A percentile compares a stretch with the other conserved stretches of the same genome.
These are phyloP conservation scores for Thunnus albacares DNA, from an alignment of 2,797 vertebrate genomes.

Conservation along the genomic window DNA sequence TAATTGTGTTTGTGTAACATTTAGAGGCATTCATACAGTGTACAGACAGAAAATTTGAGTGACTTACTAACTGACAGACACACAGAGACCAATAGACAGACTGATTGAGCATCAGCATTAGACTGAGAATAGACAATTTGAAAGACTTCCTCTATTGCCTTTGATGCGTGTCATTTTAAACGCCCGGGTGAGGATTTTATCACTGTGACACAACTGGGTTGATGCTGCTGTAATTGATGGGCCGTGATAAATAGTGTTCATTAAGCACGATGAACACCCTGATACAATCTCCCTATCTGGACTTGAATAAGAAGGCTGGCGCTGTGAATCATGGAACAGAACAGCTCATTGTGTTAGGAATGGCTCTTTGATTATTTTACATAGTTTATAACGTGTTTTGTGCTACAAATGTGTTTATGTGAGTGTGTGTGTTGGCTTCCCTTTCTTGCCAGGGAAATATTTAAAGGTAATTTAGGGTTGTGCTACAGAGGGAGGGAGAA, in stretches of 20 bases:
- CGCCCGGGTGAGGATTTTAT: slow-evolving; percentile 28
- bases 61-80: slow-evolving; percentile 14
- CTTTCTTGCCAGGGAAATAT: slow-evolving; percentile 63
- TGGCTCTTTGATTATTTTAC: slow-evolving; percentile 68
- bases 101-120: slow-evolving; percentile 21
- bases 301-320: slow-evolving; percentile 23
- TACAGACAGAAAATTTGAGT: neutral
- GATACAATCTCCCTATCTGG: slow-evolving; percentile 46
- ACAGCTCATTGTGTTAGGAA: slow-evolving; percentile 61
- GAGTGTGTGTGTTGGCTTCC: slow-evolving; percentile 21
- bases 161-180: slow-evolving; percentile 25
- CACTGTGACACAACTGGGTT: slow-evolving; percentile 29
- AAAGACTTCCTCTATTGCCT: slow-evolving; percentile 10
- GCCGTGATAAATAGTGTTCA: slow-evolving; percentile 53
- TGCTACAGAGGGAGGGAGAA: slow-evolving; percentile 45
- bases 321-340: slow-evolving; percentile 49
- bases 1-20: neutral
- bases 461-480: slow-evolving; percentile 72
- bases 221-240: slow-evolving; percentile 48
- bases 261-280: slow-evolving; percentile 50
- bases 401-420: slow-evolving; percentile 1
- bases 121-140: slow-evolving; percentile 1
- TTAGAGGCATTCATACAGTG: neutral
- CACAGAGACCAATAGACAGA: slow-evolving; percentile 4
- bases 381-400: slow-evolving; percentile 55